These are phyloP conservation scores for Dipus sagitta DNA, from an alignment of 2,797 vertebrate genomes.

Conservation along the genomic window DNA sequence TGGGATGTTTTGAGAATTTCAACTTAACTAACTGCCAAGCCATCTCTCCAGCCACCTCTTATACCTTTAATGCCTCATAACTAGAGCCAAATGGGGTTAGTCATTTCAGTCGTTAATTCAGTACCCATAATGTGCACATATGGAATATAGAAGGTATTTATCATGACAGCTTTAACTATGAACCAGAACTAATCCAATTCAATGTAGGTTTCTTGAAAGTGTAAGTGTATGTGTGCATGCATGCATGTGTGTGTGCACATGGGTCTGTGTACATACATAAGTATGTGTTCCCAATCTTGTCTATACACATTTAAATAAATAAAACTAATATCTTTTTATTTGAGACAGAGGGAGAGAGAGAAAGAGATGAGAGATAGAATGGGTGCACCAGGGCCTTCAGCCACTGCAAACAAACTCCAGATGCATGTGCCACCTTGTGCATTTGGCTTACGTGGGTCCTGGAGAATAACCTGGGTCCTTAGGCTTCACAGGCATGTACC, in stretches of 20 bases:
- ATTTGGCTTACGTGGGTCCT: no score
- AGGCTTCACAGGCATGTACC: no score
- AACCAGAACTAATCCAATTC: constrained; percentile 12
- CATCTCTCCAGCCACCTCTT: not conserved
- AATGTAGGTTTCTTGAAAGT: not conserved
- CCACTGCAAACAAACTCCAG: no score
- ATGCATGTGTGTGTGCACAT: no score
- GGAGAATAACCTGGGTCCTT: no score
- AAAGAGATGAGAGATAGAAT: no score
- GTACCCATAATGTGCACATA: not conserved
- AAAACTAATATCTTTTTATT: not conserved
- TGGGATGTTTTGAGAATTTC: not conserved
- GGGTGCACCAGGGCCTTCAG: no score
- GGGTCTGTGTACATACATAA: not conserved
- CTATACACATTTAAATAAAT: not conserved
- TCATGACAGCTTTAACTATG: not conserved
- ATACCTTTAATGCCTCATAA: not conserved
- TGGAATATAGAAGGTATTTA: not conserved
- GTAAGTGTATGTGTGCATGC: no score
- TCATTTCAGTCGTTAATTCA: not conserved
- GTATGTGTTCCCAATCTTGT: not conserved
- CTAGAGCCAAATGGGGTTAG: not conserved
- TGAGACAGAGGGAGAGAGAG: no score
- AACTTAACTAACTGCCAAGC: not conserved
- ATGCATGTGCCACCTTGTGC: no score